A percentile compares a stretch with the other conserved stretches of the same genome.
Evolutionary conservation across 2,888 invertebrate species (phyloP).

Genomic region (Acanthoscelides obtectus): DNA sequence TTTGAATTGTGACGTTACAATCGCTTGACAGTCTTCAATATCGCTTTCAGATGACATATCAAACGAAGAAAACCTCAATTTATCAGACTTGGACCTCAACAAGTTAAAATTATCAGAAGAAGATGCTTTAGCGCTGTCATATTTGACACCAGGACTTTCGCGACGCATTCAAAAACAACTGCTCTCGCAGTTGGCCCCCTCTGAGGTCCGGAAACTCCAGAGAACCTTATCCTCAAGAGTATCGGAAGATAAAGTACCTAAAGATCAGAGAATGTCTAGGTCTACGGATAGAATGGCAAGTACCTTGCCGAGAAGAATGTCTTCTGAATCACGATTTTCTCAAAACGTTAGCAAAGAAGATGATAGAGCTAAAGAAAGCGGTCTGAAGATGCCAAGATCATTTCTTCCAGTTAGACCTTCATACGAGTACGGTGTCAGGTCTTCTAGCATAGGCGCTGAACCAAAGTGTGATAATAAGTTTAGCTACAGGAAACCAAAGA

Average conservation of each 20-base stretch:
- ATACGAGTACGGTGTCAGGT: slow-evolving; percentile 29
- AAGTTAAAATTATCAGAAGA: slow-evolving; percentile 65
- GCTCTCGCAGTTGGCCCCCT: slow-evolving; percentile 64
- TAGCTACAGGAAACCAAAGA: slow-evolving; percentile 27
- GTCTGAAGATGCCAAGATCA: slow-evolving; percentile 24
- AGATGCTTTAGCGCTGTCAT: slow-evolving; percentile 64
- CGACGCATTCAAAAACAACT: slow-evolving; percentile 68
- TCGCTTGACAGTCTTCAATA: background rate
- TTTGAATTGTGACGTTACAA: slow-evolving; percentile 6
- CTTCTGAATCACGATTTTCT: slow-evolving; percentile 24
- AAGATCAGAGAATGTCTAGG: slow-evolving; percentile 24
- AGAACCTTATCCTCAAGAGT: slow-evolving; percentile 57
- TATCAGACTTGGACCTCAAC: slow-evolving; percentile 59
- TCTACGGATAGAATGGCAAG: slow-evolving; percentile 32
- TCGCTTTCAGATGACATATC: slow-evolving; percentile 38
- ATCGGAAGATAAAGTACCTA: slow-evolving; percentile 24
- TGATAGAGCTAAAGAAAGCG: slow-evolving; percentile 15
- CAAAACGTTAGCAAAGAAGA: slow-evolving; percentile 25
- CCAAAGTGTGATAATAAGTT: slow-evolving; percentile 29
- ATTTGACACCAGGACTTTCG: slow-evolving; percentile 66
- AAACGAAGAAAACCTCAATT: slow-evolving; percentile 45
- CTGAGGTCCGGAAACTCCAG: slow-evolving; percentile 62
- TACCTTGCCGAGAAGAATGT: slow-evolving; percentile 47
- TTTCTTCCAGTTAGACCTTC: slow-evolving; percentile 33
- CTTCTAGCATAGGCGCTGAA: slow-evolving; percentile 32